phyloP scores from a whole-genome alignment of 64 coral and sea anemone genomes.

The Actinia tenebrosa region DNA sequence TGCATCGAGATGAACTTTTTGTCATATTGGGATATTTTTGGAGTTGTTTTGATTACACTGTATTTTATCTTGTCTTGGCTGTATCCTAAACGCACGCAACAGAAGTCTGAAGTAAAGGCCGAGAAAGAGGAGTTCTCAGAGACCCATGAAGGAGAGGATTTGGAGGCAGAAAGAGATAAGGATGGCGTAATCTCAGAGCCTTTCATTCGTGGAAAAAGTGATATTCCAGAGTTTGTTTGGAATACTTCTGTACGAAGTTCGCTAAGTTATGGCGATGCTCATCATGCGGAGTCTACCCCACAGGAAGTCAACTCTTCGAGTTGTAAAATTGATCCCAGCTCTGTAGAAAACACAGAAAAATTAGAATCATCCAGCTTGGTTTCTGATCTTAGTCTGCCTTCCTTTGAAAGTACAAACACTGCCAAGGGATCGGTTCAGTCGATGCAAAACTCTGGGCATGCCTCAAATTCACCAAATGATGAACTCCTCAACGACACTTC shows the following conservation, averaged over 20 bases:
- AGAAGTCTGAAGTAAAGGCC: neutral
- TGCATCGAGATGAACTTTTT: neutral
- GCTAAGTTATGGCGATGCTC: neutral
- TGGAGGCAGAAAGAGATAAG: neutral
- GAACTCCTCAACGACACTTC: neutral
- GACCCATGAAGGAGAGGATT: neutral
- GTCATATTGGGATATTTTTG: slow-evolving; percentile 21
- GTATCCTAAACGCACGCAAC: neutral
- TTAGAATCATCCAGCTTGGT: neutral
- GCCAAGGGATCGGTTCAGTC: neutral
- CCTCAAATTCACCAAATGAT: neutral
- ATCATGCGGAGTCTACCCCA: neutral
- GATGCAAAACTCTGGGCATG: neutral
- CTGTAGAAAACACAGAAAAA: neutral
- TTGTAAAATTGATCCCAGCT: neutral
- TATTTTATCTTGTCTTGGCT: slow-evolving; percentile 20
- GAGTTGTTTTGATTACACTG: slow-evolving; percentile 26
- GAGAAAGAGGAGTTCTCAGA: neutral
- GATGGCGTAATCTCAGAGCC: neutral
- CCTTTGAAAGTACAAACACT: neutral
- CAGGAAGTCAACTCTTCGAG: neutral
- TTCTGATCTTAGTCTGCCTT: neutral
- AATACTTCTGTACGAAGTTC: neutral
- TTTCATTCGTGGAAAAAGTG: neutral
- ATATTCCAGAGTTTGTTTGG: neutral